phyloP scores from a whole-genome alignment of 2,888 invertebrate species.

The Electrophaes corylata region DNA sequence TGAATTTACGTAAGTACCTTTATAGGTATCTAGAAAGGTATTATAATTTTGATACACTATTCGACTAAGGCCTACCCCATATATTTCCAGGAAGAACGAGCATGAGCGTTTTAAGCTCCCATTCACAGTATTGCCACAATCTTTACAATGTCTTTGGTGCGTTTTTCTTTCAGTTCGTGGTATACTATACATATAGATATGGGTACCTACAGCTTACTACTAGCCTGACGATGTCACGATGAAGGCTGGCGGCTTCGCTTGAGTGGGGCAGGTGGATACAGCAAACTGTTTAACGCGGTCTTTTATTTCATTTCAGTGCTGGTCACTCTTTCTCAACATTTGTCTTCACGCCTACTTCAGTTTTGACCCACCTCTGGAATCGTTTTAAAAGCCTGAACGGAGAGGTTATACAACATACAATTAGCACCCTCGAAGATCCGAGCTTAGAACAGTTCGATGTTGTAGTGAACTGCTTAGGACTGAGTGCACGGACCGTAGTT shows the following conservation, averaged over 20 bases:
- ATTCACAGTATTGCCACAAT: too few species aligned
- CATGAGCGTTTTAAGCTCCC: too few species aligned
- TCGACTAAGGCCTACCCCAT: too few species aligned
- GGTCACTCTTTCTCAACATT: constrained; percentile 88
- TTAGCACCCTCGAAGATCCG: constrained; percentile 61
- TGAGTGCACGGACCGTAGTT: constrained; percentile 86
- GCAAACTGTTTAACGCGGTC: neutral
- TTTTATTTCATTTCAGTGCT: constrained; percentile 62
- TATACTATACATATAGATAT: too few species aligned
- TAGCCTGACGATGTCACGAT: too few species aligned
- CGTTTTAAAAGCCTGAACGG: constrained; percentile 86
- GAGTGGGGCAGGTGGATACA: too few species aligned
- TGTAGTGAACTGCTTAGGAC: constrained; percentile 91
- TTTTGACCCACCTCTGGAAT: constrained; percentile 87
- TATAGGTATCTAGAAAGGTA: neutral
- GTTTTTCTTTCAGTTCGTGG: too few species aligned
- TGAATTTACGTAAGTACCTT: constrained; percentile 58
- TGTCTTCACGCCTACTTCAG: constrained; percentile 85
- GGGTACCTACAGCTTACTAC: too few species aligned
- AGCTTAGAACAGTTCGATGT: constrained; percentile 85
- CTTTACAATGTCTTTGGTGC: too few species aligned
- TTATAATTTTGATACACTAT: too few species aligned
- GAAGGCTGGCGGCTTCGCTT: too few species aligned
- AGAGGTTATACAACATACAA: constrained; percentile 63
- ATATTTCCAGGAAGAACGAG: too few species aligned